phyloP scores from a whole-genome alignment of 2,797 vertebrate species.

The Toxotes lorentzi region DNA sequence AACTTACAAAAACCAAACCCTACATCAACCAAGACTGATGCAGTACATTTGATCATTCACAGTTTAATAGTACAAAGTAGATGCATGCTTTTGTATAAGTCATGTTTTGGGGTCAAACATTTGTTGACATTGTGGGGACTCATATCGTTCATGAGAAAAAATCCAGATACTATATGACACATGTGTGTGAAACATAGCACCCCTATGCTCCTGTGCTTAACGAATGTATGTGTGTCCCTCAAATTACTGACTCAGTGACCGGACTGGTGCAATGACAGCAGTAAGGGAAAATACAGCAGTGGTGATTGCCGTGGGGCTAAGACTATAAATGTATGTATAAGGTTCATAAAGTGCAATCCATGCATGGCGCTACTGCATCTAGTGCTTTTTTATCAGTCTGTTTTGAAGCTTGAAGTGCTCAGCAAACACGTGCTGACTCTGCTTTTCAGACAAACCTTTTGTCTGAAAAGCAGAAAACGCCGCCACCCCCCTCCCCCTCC shows the following conservation, averaged over 20 bases:
- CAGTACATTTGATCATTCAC: background rate
- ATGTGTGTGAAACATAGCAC: constrained; percentile 22
- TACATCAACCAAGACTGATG: background rate
- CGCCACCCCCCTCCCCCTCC: background rate
- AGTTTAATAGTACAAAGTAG: background rate
- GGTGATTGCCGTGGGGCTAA: constrained; percentile 37
- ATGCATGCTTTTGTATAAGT: no score
- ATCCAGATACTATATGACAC: background rate
- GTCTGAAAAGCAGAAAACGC: no score
- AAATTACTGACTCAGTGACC: constrained; percentile 48
- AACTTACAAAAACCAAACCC: background rate
- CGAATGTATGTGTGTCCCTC: constrained; percentile 31
- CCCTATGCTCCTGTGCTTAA: background rate
- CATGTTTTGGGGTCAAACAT: no score
- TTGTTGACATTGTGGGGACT: background rate
- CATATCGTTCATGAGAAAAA: background rate
- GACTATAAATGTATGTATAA: constrained; percentile 55
- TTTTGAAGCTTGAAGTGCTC: constrained; percentile 68
- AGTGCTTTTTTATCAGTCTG: constrained; percentile 61
- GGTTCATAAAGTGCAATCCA: constrained; percentile 62
- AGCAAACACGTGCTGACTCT: constrained; percentile 68
- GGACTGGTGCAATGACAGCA: constrained; percentile 52
- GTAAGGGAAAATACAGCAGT: constrained; percentile 54
- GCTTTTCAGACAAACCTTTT: constrained; percentile 68
- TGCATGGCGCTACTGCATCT: constrained; percentile 39